A percentile compares a stretch with the other conserved stretches of the same genome.
These are phyloP conservation scores for Carassius gibelio DNA, from an alignment of 2,113 vertebrate genomes.

Conservation along the genomic window DNA sequence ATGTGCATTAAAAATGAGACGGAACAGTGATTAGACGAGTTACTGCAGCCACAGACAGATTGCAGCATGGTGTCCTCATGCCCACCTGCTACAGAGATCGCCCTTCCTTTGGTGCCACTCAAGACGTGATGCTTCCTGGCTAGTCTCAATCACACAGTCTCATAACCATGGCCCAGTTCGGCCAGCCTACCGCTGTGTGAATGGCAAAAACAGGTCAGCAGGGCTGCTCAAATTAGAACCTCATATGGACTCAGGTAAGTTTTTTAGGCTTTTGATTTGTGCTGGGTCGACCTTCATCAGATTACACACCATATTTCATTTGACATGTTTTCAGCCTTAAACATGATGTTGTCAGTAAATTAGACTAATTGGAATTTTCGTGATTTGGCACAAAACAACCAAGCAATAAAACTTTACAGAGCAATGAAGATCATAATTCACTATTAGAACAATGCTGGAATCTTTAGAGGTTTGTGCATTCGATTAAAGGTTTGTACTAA, in stretches of 20 bases:
- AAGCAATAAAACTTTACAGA: background rate
- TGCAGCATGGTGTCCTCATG: background rate
- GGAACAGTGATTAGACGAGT: constrained; percentile 28
- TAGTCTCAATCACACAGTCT: constrained; percentile 24
- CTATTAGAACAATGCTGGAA: background rate
- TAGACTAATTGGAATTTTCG: background rate
- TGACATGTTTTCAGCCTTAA: background rate
- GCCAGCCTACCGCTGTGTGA: constrained; percentile 3
- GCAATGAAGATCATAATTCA: background rate
- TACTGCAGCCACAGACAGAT: constrained; percentile 5
- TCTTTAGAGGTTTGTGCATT: background rate
- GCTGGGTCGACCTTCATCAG: background rate
- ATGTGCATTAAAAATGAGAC: constrained; percentile 9
- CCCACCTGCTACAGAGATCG: constrained; percentile 18
- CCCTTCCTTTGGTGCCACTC: constrained; percentile 29
- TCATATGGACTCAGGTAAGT: constrained; percentile 10
- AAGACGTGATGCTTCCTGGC: constrained; percentile 9
- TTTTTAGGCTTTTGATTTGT: background rate
- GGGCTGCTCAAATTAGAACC: constrained; percentile 17
- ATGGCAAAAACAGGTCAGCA: constrained; percentile 9
- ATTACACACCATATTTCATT: background rate
- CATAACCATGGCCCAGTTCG: constrained; percentile 29
- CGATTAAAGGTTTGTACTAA: background rate
- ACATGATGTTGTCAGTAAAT: background rate
- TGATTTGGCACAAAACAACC: background rate